Evolutionary conservation across 2,797 vertebrate genomes (phyloP), one percentile per base, ranked within the genome.

Genomic region (Stomatorhinus walkeri): DNA sequence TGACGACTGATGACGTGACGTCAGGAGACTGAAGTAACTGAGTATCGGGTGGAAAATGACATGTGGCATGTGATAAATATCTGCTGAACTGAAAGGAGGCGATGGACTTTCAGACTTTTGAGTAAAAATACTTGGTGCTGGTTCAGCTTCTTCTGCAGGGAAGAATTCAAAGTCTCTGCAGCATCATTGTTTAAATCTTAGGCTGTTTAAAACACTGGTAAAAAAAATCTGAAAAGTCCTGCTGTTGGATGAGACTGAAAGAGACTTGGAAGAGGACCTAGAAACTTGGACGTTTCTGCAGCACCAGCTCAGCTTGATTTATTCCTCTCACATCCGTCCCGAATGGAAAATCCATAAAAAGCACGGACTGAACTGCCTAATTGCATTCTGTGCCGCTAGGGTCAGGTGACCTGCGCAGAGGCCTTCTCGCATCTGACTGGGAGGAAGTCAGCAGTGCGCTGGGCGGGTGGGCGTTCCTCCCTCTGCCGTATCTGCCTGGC

Each of bases 281-380:
- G 19, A 36, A 12, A 9, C 52, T 46, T 46, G 24, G 1, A 59
- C 12, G 84, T 24, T 59, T 86, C 79, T 64, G 36, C 79, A 84
- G 54, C 88, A 89, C 56, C 5, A 10, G 16, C 87, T 16, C 8
- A 85, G 68, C 46, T 88, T 49, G 52, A 83, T 54, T 59, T 22
- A 88, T 51, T 51, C 54, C 56, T 84, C 83, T 86, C 48, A n/a
- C 59, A 19, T 64, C 87, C 85, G 28, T 28, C 48, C 52, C 4
- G 1, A 61, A 32, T 85, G 52, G 88, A 84, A 56, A 86, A 56
- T 7, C 76, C 19, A 85, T 40, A 87, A 91, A 90, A 87, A 90
- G 89, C 87, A 89, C 28, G 28, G n/a, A 28, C 6, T 24, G 43
- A 19, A 19, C 24, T 9, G 32, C n/a, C 87, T 51, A 89, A 86